phyloP scores from a whole-genome alignment of 2,888 invertebrate genomes.

The Mythimna vitellina region DNA sequence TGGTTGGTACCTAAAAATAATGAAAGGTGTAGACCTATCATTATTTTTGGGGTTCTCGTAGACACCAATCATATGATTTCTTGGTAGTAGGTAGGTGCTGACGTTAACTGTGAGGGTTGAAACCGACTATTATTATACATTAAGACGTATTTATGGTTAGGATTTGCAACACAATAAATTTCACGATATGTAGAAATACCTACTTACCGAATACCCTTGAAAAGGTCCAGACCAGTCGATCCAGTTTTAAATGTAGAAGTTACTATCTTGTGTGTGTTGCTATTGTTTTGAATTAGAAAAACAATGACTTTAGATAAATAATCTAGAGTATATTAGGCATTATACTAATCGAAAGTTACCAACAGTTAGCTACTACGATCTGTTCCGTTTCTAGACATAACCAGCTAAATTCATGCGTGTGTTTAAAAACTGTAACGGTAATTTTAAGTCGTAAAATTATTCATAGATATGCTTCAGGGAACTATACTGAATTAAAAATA shows the following conservation, averaged over 20 bases:
- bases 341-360: constrained; percentile 1
- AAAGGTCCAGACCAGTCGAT: constrained; percentile 8
- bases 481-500: constrained; percentile 23
- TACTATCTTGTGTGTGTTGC: constrained; percentile 3
- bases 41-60: constrained; percentile 12
- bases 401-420: constrained; percentile 31
- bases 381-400: constrained; percentile 13
- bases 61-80: constrained; percentile 1
- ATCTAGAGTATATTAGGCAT: not conserved
- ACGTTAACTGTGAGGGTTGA: not conserved
- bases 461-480: constrained; percentile 22
- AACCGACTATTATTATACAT: not conserved
- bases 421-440: constrained; percentile 49
- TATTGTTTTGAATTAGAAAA: not conserved
- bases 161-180: constrained; percentile 1
- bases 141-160: not conserved
- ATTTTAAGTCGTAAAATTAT: constrained; percentile 41
- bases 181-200: not conserved
- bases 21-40: not conserved
- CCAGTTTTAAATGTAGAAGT: constrained; percentile 9
- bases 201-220: constrained; percentile 9
- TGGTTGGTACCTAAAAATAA: not conserved
- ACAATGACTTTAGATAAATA: not conserved
- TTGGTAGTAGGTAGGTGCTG: not conserved
- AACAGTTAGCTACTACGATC: not conserved